Evolutionary conservation across 2,797 vertebrate species (phyloP), one percentile per base, ranked within the genome.

Genomic region (Lepus oiostolus): DNA sequence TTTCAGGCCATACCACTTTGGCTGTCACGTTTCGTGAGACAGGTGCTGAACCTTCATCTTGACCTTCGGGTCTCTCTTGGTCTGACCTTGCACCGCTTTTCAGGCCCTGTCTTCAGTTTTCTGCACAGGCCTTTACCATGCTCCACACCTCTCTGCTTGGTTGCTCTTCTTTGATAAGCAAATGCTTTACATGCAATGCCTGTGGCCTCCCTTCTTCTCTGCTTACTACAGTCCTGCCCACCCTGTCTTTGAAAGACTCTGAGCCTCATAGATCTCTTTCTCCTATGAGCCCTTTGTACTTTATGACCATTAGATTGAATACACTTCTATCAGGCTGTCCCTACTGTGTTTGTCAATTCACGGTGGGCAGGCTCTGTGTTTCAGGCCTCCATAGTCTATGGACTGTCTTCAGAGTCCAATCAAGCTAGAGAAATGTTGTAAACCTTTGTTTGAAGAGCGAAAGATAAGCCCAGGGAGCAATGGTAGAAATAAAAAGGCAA

Each of bases 371-470:
- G 30, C 38, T 75, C 32, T 84, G 47, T 26, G 47, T 75, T 75
- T 76, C 28, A 26, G 22, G 26, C 58, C 35, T 32, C 75, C 58
- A 13, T 42, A 42, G 17, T 77, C 28, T 0, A 0, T 17, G 13
- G 54, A 38, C 22, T 42, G 16, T 92, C 62, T 91, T 82, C 35
- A 8, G 0, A 63, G 21, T 52, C 54, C 28, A 71, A 47, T 82
- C 24, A 62, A 75, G 13, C 58, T 91, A 75, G 74, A 6, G 76
- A 60, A 83, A 79, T 35, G 1, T 24, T 58, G 38, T 2, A 62
- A 93, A 74, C 30, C 14, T 60, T 96, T 63, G 32, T 74, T 94
- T 91, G 47, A 91, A 85, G n/a, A 75, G n/a, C 17, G 76, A 90
- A 87, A 74, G 28, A 68, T 58, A 88, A 93, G 85, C 22, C 4